Conservation (phyloP, 1,140 invertebrate species). For the Leptopilina clavipes region DNA sequence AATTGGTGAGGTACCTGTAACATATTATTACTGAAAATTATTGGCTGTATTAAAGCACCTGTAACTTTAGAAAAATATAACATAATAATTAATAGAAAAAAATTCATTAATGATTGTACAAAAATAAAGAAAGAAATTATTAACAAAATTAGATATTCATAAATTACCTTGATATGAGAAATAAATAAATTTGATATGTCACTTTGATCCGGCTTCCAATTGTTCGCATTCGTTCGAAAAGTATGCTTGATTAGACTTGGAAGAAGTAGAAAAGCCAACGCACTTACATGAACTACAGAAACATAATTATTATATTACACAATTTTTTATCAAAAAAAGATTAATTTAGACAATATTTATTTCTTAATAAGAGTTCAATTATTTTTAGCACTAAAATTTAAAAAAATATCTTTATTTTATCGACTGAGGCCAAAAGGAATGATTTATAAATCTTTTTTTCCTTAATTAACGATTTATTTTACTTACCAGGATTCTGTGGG, state of each 20-base stretch:
- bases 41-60: too few relatives aligned
- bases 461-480: background rate
- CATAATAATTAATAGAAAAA: background rate
- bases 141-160: background rate
- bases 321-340: constrained; percentile 3
- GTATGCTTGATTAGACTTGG: background rate
- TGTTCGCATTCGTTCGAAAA: background rate
- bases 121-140: background rate
- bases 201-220: background rate
- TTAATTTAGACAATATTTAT: background rate
- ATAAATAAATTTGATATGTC: background rate
- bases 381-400: too few relatives aligned
- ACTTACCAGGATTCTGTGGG: background rate
- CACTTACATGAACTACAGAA: background rate
- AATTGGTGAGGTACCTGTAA: background rate
- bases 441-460: too few relatives aligned
- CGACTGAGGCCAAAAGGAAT: too few relatives aligned
- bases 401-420: too few relatives aligned
- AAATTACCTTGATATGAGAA: background rate
- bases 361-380: too few relatives aligned
- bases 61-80: too few relatives aligned
- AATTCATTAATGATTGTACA: background rate
- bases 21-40: too few relatives aligned
- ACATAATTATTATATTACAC: background rate
- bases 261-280: background rate